Evolutionary conservation across 2,113 vertebrate genomes (phyloP).

Genomic region (Microtus ochrogaster): DNA sequence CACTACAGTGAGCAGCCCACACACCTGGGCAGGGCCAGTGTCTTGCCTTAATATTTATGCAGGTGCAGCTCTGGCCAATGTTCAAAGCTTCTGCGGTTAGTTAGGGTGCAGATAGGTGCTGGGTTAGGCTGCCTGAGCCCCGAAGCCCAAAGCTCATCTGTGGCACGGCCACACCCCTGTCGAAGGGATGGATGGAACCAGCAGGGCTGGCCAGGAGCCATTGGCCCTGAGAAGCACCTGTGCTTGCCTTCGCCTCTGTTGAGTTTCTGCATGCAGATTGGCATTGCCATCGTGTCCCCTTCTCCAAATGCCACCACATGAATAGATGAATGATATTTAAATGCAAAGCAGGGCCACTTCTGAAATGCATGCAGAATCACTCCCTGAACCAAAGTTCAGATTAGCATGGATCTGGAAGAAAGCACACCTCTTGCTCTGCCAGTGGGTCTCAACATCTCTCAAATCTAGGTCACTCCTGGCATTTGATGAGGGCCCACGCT

Average conservation of each 20-base stretch:
- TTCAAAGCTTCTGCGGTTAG: accelerated
- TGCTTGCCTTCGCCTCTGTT: accelerated
- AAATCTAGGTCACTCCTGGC: accelerated
- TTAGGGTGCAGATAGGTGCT: accelerated
- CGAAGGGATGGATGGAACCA: not conserved
- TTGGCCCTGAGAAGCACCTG: not conserved
- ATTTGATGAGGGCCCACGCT: not conserved
- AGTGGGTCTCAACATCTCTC: accelerated
- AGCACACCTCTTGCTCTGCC: accelerated
- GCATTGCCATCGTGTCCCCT: accelerated
- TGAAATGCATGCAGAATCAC: not conserved
- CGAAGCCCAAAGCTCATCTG: not conserved
- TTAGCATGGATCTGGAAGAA: not conserved
- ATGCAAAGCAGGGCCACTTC: not conserved
- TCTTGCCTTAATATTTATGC: accelerated
- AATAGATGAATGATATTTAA: not conserved
- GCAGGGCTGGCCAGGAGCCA: accelerated
- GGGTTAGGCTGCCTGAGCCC: accelerated
- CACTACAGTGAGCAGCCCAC: accelerated
- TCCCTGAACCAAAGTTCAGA: not conserved
- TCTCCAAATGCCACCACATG: not conserved
- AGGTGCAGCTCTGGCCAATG: accelerated
- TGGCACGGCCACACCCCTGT: not conserved
- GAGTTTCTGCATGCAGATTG: not conserved
- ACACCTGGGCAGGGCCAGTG: accelerated